Percentiles rank a stretch among this genome's conserved stretches.
phyloP scores from a whole-genome alignment of 1,140 invertebrate species.

The Campoletis sonorensis region DNA sequence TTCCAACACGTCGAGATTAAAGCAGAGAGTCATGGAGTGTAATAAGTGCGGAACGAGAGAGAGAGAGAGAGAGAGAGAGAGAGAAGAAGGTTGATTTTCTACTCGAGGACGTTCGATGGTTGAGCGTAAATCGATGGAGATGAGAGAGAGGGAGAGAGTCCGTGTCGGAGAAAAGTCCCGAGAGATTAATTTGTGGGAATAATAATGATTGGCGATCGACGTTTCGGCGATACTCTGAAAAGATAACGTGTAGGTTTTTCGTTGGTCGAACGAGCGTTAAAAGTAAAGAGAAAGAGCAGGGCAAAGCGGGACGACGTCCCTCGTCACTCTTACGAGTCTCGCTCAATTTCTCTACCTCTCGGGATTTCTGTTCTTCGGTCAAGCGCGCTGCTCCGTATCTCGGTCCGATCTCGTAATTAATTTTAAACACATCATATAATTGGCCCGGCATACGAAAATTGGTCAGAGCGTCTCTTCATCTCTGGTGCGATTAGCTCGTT shows the following conservation, averaged over 20 bases:
- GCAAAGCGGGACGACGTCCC: too few relatives aligned
- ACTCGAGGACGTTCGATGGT: background rate
- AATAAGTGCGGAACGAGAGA: slow-evolving; percentile 34
- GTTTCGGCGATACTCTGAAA: slow-evolving; percentile 54
- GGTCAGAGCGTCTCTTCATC: slow-evolving; percentile 52
- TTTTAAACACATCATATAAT: slow-evolving; percentile 65
- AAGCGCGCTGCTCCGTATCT: slow-evolving; percentile 53
- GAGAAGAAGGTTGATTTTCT: slow-evolving; percentile 16
- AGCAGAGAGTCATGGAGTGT: slow-evolving; percentile 32
- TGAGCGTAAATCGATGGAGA: slow-evolving; percentile 40
- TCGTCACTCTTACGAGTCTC: slow-evolving; percentile 53
- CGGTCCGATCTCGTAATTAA: slow-evolving; percentile 61
- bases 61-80: slow-evolving; percentile 24
- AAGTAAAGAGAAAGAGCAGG: slow-evolving; percentile 44
- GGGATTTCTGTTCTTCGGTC: slow-evolving; percentile 16
- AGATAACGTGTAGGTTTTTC: slow-evolving; percentile 50
- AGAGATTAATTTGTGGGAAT: slow-evolving; percentile 60
- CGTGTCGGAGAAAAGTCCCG: slow-evolving; percentile 51
- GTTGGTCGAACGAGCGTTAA: slow-evolving; percentile 34
- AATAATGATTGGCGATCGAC: slow-evolving; percentile 61
- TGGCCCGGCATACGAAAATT: slow-evolving; percentile 58
- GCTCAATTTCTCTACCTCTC: slow-evolving; percentile 44
- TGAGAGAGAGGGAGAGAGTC: slow-evolving; percentile 46
- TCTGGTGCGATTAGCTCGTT: slow-evolving; percentile 55
- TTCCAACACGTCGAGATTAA: slow-evolving; percentile 17